Percentiles rank a stretch among this genome's conserved stretches.
These are phyloP conservation scores for Musca vetustissima DNA, from an alignment of 1,140 invertebrate genomes.

Conservation along the genomic window DNA sequence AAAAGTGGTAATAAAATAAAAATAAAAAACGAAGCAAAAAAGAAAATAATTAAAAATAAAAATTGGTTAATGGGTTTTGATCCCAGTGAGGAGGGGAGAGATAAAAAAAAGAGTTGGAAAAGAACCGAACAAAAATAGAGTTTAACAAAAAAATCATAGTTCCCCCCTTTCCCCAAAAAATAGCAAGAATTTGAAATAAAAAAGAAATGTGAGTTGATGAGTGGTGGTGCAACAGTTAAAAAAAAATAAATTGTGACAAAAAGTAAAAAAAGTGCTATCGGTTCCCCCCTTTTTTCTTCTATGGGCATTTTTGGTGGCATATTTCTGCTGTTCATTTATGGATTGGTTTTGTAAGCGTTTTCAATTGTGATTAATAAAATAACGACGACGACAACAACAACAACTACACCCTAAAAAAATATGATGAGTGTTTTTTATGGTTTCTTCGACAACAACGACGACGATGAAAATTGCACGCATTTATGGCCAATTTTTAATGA, in stretches of 20 bases:
- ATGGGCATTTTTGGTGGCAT: neutral
- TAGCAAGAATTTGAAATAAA: too few relatives aligned
- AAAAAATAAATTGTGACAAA: too few relatives aligned
- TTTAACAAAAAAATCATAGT: too few relatives aligned
- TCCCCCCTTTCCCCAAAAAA: neutral
- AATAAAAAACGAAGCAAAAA: neutral
- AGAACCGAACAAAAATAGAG: neutral
- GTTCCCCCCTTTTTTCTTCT: neutral
- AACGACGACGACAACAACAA: neutral
- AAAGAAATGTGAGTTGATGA: neutral
- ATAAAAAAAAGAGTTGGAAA: neutral
- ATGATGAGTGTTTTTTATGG: neutral
- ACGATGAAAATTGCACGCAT: too few relatives aligned
- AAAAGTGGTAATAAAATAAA: neutral
- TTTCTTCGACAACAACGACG: too few relatives aligned
- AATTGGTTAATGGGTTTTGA: neutral
- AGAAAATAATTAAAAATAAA: neutral
- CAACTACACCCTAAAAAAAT: too few relatives aligned
- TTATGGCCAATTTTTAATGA: too few relatives aligned
- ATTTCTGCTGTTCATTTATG: too few relatives aligned
- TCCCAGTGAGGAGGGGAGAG: conserved; percentile 3
- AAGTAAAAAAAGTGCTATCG: too few relatives aligned
- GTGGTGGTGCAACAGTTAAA: conserved; percentile 2
- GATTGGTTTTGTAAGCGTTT: neutral
- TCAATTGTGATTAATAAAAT: too few relatives aligned